Evolutionary conservation across 2,888 invertebrate genomes (phyloP), one percentile per base, ranked within the genome.

Genomic region (Protodeltote pygarga): DNA sequence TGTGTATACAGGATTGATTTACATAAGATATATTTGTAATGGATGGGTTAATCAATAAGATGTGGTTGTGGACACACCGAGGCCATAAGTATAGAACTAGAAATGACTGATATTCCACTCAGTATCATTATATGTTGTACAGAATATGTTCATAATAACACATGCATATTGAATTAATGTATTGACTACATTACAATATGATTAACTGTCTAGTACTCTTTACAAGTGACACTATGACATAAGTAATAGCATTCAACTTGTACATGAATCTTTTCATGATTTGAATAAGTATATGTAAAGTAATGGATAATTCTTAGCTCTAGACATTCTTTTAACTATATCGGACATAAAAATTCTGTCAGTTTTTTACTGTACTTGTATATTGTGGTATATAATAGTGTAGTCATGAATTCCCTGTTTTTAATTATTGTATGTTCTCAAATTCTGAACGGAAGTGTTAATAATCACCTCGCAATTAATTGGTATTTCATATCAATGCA

Each of bases 301-400:
- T 75, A 68, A 77, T 55, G 46, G 62, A 64, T 74, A 75, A 79
- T 76, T 66, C 73, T 76, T 83, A 83, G 83, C 83, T 86, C 83
- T 88, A 87, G 88, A 75, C 83, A 81, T 86, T 85, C 79, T 84
- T 81, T 74, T 84, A 85, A 84, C 79, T 79, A 75, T 75, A 74
- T 77, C 75, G 66, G 38, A 72, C 73, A 78, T 74, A 65, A 71
- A 78, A 81, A 71, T 65, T 77, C 63, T 65, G 78, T 79, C 81
- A 69, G 75, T 78, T 83, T 85, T 85, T 79, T 83, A 82, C 77
- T 75, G 69, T 82, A 79, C 71, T 76, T 79, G 73, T 79, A 79
- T 78, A 74, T 65, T 70, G 60, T 70, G 69, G 70, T 59, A 59
- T 69, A 67, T 61, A 59, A 70, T 52, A 60, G 20, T 39, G 37